These are phyloP conservation scores for Actenoides hombroni DNA, from an alignment of 2,113 vertebrate genomes.

Conservation along the genomic window DNA sequence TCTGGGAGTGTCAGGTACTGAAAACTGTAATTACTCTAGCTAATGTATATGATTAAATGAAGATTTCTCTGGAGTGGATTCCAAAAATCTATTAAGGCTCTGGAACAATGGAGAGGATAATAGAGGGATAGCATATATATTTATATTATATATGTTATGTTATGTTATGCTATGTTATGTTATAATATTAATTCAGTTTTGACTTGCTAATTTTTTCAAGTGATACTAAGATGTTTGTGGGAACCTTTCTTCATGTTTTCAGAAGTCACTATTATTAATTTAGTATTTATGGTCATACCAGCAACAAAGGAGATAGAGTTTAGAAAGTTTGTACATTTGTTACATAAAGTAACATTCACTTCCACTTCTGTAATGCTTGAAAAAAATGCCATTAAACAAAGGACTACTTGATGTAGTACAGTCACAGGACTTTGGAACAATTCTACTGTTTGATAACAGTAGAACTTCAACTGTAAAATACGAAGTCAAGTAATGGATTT, in stretches of 20 bases:
- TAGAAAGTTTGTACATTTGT: neutral
- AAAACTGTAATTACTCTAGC: conserved; percentile 52
- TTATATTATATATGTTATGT: neutral
- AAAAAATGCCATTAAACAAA: neutral
- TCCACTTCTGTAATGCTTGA: neutral
- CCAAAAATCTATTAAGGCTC: neutral
- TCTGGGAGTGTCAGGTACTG: neutral
- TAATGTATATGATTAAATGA: conserved; percentile 54
- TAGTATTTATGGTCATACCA: neutral
- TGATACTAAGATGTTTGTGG: neutral
- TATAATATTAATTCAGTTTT: neutral
- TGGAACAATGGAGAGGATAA: neutral
- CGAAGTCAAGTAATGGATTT: neutral
- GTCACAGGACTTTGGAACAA: neutral
- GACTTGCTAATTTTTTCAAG: neutral
- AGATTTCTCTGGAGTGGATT: conserved; percentile 13
- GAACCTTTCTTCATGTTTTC: neutral
- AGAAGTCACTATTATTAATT: neutral
- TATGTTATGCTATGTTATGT: neutral
- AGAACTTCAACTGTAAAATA: neutral
- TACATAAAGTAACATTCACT: neutral
- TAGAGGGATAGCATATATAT: neutral
- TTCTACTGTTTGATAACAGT: neutral
- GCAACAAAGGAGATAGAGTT: neutral
- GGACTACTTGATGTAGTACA: neutral